Evolutionary conservation across 1,140 invertebrate genomes (phyloP), one percentile per base, ranked within the genome.

Genomic region (Pseudomyrmex flavicornis): DNA sequence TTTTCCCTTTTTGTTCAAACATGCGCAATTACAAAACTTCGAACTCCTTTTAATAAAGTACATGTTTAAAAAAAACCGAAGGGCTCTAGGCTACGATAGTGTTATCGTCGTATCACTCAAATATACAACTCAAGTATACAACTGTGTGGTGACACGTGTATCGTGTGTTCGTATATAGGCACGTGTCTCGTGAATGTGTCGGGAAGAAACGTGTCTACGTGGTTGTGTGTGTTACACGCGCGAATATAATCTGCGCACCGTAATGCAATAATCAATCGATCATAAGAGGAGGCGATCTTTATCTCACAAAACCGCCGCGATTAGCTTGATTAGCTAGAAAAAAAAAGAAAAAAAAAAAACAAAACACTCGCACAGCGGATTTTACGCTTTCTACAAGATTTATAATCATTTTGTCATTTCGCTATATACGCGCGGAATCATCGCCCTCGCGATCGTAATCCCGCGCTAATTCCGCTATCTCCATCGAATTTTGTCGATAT

Each of bases 1-100:
- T 83, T 44, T 35, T 35, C 2, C n/a, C 62, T 83, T 61, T 58
- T 50, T 72, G 50, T n/a, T 69, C 17, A 54, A 46, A 77, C 15
- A 46, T 17, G 17, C 35, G 13, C 56, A 80, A 80, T 72, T 56
- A 59, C 52, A 70, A 72, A 61, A 46, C 46, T 70, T 84, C 83
- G n/a, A 74, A 59, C 62, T 74, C 65, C 74, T 69, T 77, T 73
- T 69, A 75, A 85, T 85, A 90, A 88, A 87, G 73, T 89, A 82
- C 84, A 88, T 73, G 75, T 89, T 87, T 83, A 54, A 65, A 65
- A 66, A 65, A 83, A 75, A 87, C 5, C 86, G 79, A 82, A 69
- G 65, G 85, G 80, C 82, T 85, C 63, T 35, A 35, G 5, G 79
- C 86, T 89, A 90, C 79, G 79, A 85, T 90, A 83, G 80, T 35